Conservation (phyloP, 1,140 invertebrate genomes). For the Philopotamus ludificatus region DNA sequence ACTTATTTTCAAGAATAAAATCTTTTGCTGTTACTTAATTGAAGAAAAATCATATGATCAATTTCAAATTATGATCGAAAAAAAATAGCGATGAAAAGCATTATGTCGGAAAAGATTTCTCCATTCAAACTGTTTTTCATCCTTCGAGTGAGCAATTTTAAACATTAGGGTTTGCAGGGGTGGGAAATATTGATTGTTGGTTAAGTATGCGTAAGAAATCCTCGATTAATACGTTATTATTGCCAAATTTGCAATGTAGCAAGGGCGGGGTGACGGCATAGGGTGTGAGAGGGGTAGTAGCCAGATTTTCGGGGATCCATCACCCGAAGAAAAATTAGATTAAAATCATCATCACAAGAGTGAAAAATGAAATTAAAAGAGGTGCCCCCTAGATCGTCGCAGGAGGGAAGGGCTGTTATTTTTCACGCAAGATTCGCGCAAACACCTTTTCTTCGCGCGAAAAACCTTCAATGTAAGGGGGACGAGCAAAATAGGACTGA, state of each 20-base stretch:
- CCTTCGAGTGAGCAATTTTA: constrained; percentile 3
- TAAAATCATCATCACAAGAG: constrained; percentile 43
- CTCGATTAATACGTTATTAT: constrained; percentile 42
- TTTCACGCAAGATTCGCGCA: constrained; percentile 39
- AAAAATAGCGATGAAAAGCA: neutral
- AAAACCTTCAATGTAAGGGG: constrained; percentile 11
- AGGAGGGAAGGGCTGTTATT: constrained; percentile 37
- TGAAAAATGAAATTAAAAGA: constrained; percentile 43
- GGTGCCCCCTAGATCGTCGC: constrained; percentile 13
- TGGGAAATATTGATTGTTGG: constrained; percentile 36
- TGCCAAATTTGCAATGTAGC: constrained; percentile 37
- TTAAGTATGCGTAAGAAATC: constrained; percentile 35
- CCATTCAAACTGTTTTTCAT: constrained; percentile 34
- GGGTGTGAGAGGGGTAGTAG: constrained; percentile 3
- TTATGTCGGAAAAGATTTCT: constrained; percentile 21
- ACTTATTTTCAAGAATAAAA: too few species aligned
- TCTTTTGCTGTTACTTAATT: too few species aligned
- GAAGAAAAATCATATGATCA: too few species aligned
- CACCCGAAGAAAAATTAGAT: constrained; percentile 39
- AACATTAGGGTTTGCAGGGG: neutral
- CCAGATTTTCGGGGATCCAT: constrained; percentile 25
- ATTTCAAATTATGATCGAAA: neutral
- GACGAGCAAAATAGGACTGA: constrained; percentile 16
- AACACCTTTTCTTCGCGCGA: constrained; percentile 39
- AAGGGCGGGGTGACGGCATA: neutral